phyloP scores from a whole-genome alignment of 2,888 invertebrate genomes.

The Drosophila paramelanica region DNA sequence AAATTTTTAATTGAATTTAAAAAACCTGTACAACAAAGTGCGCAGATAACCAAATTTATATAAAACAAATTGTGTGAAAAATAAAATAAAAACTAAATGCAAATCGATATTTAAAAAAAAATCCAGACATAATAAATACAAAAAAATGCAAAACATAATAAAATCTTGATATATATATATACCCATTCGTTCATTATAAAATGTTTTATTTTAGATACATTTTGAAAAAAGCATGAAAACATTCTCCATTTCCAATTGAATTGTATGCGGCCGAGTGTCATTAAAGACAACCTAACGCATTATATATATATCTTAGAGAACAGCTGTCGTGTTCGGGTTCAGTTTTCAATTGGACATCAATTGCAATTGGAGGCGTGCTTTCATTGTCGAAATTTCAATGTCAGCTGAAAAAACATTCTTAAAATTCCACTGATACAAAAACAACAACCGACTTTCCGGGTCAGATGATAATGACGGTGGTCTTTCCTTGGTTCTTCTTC shows the following conservation, averaged over 20 bases:
- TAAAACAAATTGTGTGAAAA: not conserved
- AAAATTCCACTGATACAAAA: slow-evolving; percentile 55
- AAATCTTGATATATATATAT: too few species aligned
- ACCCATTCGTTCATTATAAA: too few species aligned
- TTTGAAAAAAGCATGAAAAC: not conserved
- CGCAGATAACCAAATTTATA: not conserved
- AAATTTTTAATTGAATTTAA: not conserved
- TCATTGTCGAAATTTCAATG: slow-evolving; percentile 12
- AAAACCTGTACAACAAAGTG: not conserved
- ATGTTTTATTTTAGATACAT: too few species aligned
- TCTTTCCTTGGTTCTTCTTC: not conserved
- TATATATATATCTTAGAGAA: not conserved
- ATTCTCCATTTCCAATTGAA: slow-evolving; percentile 32
- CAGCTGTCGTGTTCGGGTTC: slow-evolving; percentile 1
- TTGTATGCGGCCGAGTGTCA: slow-evolving; percentile 22
- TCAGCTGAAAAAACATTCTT: slow-evolving; percentile 71
- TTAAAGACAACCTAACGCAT: slow-evolving; percentile 19
- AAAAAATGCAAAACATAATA: not conserved
- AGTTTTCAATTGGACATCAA: slow-evolving; percentile 10
- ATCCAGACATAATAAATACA: not conserved
- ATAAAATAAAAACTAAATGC: not conserved
- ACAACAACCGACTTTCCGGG: slow-evolving; percentile 11
- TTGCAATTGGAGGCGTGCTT: slow-evolving; percentile 17
- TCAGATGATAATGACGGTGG: slow-evolving; percentile 2
- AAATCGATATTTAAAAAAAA: not conserved